Percentiles rank a stretch among this genome's conserved stretches.
Evolutionary conservation across 2,888 invertebrate species (phyloP).

Genomic region (Idaea biselata): DNA sequence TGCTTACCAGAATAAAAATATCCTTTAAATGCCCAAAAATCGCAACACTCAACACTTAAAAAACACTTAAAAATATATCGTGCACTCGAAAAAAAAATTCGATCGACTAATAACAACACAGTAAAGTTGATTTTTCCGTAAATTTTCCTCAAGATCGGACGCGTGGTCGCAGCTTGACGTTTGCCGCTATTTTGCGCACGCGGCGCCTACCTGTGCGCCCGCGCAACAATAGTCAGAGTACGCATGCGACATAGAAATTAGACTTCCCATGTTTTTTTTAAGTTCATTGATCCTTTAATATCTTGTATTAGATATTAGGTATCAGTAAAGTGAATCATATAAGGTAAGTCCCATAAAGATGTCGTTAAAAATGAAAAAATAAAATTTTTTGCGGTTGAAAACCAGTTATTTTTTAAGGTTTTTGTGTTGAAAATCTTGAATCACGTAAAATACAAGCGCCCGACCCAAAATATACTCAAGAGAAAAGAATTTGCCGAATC

Average conservation of each 20-base stretch:
- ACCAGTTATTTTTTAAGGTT: not conserved
- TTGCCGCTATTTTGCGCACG: conserved; percentile 64
- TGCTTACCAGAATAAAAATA: not conserved
- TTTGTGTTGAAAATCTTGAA: not conserved
- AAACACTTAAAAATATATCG: not conserved
- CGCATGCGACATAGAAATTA: conserved; percentile 46
- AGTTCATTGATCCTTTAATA: not conserved
- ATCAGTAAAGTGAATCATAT: not conserved
- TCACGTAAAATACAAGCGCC: not conserved
- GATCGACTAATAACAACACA: not conserved
- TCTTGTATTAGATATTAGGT: not conserved
- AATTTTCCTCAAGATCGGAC: conserved; percentile 23
- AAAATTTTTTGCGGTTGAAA: not conserved
- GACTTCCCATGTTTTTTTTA: conserved; percentile 12
- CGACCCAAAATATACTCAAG: not conserved
- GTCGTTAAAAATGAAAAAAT: not conserved
- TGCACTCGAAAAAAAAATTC: not conserved
- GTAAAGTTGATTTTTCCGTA: not conserved
- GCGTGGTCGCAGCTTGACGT: conserved; percentile 63
- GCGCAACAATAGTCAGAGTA: not conserved
- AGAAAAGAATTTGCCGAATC: not conserved
- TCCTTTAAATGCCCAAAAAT: not conserved
- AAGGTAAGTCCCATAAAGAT: not conserved
- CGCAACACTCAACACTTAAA: not conserved
- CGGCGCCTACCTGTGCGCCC: conserved; percentile 24